Evolutionary conservation across 2,797 vertebrate species (phyloP), one percentile per base, ranked within the genome.

Genomic region (Carapus acus): DNA sequence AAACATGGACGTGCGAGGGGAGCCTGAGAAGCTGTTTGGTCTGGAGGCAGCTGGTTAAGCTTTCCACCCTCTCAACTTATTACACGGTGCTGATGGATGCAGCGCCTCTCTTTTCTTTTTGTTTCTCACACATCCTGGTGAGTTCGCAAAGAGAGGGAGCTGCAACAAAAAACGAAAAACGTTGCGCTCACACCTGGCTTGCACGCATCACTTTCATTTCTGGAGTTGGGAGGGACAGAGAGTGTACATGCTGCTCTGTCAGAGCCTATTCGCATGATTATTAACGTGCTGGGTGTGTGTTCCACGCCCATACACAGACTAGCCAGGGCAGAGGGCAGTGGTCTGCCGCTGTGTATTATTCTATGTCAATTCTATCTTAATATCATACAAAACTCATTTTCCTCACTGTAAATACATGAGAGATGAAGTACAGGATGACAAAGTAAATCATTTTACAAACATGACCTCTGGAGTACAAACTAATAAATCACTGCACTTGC

Each of bases 401-500:
- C 27, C 54, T 46, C 24, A 49, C 19, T 14, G 18, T 45, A 68
- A 54, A 80, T 38, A 24, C 78, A 73, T 71, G 56, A 62, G 47
- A 57, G 54, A 59, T 38, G 53, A 58, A 54, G 29, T 31, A 36
- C n/a, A 48, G 52, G 34, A 40, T 48, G 52, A 62, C 64, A 62
- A 42, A 21, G 38, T 29, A 49, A 61, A 49, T 68, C 39, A 55
- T 80, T 85, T 84, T 78, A 13, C 31, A 27, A 27, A 71, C 79
- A 79, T 54, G 71, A 81, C 76, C 78, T 69, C 57, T 65, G 54
- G 19, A 67, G 70, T 49, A 49, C 13, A 38, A 52, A 62, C 63
- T 42, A 76, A 81, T 74, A 46, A 69, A 78, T 80, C 63, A 80
- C 58, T 51, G 42, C 33, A 55, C 29, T 34, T 49, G 60, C 54